Percentiles rank a stretch among this genome's conserved stretches.
Conservation (phyloP, 2,888 invertebrate species). For the Lottia gigantea region DNA sequence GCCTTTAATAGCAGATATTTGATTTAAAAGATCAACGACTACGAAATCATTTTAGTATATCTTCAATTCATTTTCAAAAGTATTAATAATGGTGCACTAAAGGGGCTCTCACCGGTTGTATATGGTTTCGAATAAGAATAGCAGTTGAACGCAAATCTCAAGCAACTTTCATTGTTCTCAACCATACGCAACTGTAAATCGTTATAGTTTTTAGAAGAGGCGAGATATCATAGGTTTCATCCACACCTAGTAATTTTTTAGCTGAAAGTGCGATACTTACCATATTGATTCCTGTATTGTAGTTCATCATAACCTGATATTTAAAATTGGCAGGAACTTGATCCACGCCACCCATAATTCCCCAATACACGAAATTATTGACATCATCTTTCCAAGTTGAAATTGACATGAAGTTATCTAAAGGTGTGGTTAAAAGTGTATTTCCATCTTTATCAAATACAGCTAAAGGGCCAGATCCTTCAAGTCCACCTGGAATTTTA, state of each 20-base stretch:
- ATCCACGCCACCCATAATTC: constrained; percentile 46
- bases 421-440: constrained; percentile 35
- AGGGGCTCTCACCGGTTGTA: no score
- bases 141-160: no score
- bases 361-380: constrained; percentile 37
- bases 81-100: no score
- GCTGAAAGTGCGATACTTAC: constrained; percentile 21
- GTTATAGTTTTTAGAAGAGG: no score
- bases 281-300: constrained; percentile 41
- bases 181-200: no score
- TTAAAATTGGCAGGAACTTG: constrained; percentile 38
- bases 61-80: no score
- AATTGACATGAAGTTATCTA: constrained; percentile 42
- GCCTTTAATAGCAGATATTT: neutral
- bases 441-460: constrained; percentile 37
- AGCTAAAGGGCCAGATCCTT: constrained; percentile 38
- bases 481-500: constrained; percentile 33
- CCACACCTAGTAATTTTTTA: no score
- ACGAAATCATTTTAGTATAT: no score
- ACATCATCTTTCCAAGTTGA: constrained; percentile 35
- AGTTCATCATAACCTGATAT: constrained; percentile 39
- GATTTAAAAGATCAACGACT: no score
- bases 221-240: no score
- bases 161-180: no score
- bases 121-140: no score